Evolutionary conservation across 1,140 invertebrate species (phyloP).

Genomic region (Homarus americanus): DNA sequence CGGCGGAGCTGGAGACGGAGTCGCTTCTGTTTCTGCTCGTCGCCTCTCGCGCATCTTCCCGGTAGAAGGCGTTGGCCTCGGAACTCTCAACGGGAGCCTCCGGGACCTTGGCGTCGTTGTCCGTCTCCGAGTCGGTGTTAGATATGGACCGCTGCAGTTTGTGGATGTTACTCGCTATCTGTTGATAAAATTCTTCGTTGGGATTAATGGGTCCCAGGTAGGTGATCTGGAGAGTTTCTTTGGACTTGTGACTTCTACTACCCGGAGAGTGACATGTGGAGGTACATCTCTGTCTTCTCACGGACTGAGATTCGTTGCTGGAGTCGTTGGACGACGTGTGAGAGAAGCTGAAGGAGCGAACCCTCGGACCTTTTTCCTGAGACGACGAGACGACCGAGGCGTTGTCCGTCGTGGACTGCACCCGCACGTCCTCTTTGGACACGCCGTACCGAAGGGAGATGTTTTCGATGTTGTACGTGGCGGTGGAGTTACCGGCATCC

Average conservation of each 20-base stretch:
- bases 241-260: constrained; percentile 4
- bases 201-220: constrained; percentile 39
- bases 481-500: constrained; percentile 18
- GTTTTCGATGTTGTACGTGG: constrained; percentile 24
- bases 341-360: constrained; percentile 60
- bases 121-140: constrained; percentile 62
- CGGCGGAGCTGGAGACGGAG: constrained; percentile 63
- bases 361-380: constrained; percentile 48
- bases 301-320: constrained; percentile 62
- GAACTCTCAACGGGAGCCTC: constrained; percentile 27
- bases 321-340: constrained; percentile 71
- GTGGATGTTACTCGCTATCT: constrained; percentile 17
- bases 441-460: constrained; percentile 3
- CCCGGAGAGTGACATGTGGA: constrained; percentile 63
- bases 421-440: constrained; percentile 33
- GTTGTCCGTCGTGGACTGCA: constrained; percentile 67
- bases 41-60: constrained; percentile 10
- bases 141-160: constrained; percentile 11
- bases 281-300: constrained; percentile 61
- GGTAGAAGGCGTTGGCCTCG: constrained; percentile 22
- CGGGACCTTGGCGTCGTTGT: constrained; percentile 30
- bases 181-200: constrained; percentile 40
- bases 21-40: constrained; percentile 36
- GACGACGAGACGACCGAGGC: constrained; percentile 71
- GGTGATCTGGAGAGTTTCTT: constrained; percentile 20